Evolutionary conservation across 2,888 invertebrate genomes (phyloP), one percentile per base, ranked within the genome.

Genomic region (Cephus rjabovi): DNA sequence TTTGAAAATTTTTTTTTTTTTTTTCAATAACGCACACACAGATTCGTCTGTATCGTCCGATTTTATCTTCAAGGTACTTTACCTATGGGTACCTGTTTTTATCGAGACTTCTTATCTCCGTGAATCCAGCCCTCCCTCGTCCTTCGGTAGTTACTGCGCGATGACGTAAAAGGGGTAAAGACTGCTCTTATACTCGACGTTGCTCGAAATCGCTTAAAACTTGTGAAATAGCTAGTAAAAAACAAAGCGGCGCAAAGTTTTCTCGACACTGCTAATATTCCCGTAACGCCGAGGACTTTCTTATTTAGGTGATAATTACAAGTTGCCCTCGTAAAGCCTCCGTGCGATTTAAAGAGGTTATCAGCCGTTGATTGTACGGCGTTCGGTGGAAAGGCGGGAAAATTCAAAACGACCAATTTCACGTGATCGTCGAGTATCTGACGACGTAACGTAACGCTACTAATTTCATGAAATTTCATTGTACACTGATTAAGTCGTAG

Each of bases 301-400:
- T 87, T 85, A 87, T 87, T 87, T 84, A 82, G 77, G 77, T 82
- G 82, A 88, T 88, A 88, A 88, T 88, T 86, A 87, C 86, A 79
- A 88, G 83, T 81, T 84, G 77, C 79, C 77, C 75, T 35, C 69
- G 76, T 37, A 71, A 71, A 34, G 34, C 71, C 33, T 12, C 4
- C 71, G 71, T 12, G 71, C 71, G 71, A 71, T 71, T 71, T 31
- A 23, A 71, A 9, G 71, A 71, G 71, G 71, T 31, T 71, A 71
- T 71, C 71, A 33, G 30, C 31, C 15, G 31, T 31, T 31, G 11
- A 71, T 31, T 4, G 71, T 34, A 31, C 4, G 33, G 3, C 15
- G 33, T 12, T 71, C 15, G 23, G 23, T 2, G 23, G 23, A 56
- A 23, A 1, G 56, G 23, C 23, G 56, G 56, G 56, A 56, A 56